Evolutionary conservation across 2,888 invertebrate species (phyloP).

Genomic region (Chrysodeixis includens): DNA sequence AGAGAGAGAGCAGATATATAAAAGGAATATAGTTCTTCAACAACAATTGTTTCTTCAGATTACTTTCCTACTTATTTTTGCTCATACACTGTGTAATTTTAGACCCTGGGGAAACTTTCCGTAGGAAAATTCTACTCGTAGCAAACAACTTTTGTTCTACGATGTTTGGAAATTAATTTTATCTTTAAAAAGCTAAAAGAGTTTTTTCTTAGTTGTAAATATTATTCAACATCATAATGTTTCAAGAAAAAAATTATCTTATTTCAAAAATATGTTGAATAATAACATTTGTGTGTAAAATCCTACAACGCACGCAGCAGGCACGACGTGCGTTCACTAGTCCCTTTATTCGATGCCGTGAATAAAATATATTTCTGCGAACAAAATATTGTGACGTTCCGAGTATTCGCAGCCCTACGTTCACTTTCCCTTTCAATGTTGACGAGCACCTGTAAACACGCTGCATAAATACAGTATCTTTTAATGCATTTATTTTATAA

Average conservation of each 20-base stretch:
- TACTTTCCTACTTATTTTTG: neutral
- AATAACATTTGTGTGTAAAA: too few relatives aligned
- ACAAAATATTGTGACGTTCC: neutral
- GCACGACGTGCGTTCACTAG: too few relatives aligned
- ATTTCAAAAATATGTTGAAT: too few relatives aligned
- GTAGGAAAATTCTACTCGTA: neutral
- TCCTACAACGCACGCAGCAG: too few relatives aligned
- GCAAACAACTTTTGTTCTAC: neutral
- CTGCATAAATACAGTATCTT: conserved; percentile 2
- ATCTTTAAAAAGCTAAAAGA: neutral
- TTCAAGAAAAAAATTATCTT: too few relatives aligned
- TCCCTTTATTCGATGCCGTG: neutral
- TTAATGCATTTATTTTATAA: conserved; percentile 14
- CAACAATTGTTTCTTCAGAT: conserved; percentile 2
- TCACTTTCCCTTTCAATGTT: conserved; percentile 51
- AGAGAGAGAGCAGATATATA: neutral
- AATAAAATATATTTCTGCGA: neutral
- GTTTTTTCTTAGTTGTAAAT: neutral
- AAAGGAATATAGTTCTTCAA: neutral
- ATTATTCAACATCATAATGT: neutral
- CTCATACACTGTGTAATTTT: neutral
- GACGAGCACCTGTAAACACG: conserved; percentile 41
- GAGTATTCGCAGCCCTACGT: conserved; percentile 7
- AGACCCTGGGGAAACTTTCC: neutral
- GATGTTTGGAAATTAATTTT: conserved; percentile 3